A percentile compares a stretch with the other conserved stretches of the same genome.
These are phyloP conservation scores for Corynorhinus townsendii DNA, from an alignment of 2,113 vertebrate species.

Conservation along the genomic window DNA sequence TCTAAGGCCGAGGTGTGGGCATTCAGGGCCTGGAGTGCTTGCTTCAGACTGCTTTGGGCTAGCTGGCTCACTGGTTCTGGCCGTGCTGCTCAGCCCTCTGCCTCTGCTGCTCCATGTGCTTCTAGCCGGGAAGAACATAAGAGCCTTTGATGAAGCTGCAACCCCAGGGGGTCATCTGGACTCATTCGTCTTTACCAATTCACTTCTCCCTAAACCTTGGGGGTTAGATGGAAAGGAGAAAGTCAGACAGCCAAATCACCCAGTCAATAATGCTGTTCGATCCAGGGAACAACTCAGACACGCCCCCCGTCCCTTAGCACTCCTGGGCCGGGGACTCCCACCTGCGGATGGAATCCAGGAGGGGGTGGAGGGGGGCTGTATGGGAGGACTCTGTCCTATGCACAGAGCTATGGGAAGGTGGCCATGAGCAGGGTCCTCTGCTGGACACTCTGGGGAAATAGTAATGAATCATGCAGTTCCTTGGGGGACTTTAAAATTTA, in stretches of 20 bases:
- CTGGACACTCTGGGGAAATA: neutral
- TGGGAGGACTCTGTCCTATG: neutral
- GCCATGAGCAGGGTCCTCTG: neutral
- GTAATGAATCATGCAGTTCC: neutral
- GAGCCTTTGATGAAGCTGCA: slow-evolving; percentile 20
- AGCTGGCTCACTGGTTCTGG: neutral
- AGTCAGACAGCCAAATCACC: slow-evolving; percentile 27
- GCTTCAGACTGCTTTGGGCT: neutral
- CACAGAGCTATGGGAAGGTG: neutral
- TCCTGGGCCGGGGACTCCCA: neutral
- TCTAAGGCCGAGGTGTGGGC: neutral
- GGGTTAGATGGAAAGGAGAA: neutral
- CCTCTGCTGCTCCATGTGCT: neutral
- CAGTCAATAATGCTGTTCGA: neutral
- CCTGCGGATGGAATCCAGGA: neutral
- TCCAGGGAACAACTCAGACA: neutral
- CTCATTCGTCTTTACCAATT: slow-evolving; percentile 48
- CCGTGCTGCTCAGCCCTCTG: neutral
- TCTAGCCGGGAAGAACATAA: neutral
- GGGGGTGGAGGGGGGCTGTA: rapidly evolving
- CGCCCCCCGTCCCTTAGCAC: neutral
- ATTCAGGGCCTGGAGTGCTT: neutral
- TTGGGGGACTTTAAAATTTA: neutral
- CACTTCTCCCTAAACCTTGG: neutral
- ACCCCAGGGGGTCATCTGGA: neutral